These are phyloP conservation scores for Pollenia labialis DNA, from an alignment of 2,888 invertebrate genomes.

Conservation along the genomic window DNA sequence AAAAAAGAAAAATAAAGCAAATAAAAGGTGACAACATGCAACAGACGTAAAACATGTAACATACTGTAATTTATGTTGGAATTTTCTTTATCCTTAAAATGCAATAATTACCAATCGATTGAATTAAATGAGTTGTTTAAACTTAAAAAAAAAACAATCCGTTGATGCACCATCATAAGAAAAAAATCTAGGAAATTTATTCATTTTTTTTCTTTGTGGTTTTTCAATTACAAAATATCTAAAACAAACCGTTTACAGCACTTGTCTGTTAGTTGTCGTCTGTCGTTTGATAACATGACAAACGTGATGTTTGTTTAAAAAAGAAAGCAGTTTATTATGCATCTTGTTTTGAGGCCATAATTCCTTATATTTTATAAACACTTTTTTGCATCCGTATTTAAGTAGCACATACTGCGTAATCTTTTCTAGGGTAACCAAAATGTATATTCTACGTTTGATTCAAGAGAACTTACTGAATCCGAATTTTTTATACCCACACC, in stretches of 20 bases:
- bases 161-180: not conserved
- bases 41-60: not conserved
- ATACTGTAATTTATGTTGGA: not conserved
- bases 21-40: conserved; percentile 34
- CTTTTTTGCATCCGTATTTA: conserved; percentile 41
- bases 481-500: too few species aligned
- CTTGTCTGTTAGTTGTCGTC: conserved; percentile 48
- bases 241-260: conserved; percentile 47
- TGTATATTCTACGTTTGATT: conserved; percentile 1
- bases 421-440: conserved; percentile 50
- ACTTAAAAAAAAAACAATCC: conserved; percentile 9
- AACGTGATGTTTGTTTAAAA: conserved; percentile 56
- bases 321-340: conserved; percentile 68
- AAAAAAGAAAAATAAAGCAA: conserved; percentile 32
- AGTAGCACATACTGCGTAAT: conserved; percentile 46
- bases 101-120: conserved; percentile 35
- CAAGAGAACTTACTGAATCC: not conserved
- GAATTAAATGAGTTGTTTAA: conserved; percentile 54
- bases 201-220: conserved; percentile 8
- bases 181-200: conserved; percentile 49
- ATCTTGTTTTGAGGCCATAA: conserved; percentile 59
- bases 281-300: conserved; percentile 60
- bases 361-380: conserved; percentile 42
- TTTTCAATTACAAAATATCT: not conserved
- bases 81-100: conserved; percentile 38